These are phyloP conservation scores for Macquaria australasica DNA, from an alignment of 2,113 vertebrate species.

Conservation along the genomic window DNA sequence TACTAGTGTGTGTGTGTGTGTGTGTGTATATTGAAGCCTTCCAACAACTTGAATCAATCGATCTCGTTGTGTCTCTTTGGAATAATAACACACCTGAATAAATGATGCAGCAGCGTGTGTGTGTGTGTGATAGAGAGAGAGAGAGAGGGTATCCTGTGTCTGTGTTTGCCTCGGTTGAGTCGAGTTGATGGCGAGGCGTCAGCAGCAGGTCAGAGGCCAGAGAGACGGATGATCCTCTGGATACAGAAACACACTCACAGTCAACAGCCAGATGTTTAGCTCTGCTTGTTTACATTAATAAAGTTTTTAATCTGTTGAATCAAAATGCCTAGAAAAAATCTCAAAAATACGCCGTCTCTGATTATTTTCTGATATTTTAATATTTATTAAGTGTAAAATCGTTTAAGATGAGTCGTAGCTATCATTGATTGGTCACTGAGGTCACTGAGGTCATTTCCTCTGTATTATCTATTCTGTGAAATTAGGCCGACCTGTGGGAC, in stretches of 20 bases:
- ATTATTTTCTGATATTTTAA: background rate
- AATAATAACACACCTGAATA: conserved; percentile 26
- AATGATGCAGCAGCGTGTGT: conserved; percentile 4
- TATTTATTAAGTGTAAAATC: no score
- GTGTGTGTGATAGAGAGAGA: no score
- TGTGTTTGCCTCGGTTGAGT: background rate
- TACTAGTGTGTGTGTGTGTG: background rate
- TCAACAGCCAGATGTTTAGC: no score
- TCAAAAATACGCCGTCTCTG: background rate
- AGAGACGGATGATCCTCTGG: conserved; percentile 6
- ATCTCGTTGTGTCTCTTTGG: conserved; percentile 4
- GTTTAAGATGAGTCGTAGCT: no score
- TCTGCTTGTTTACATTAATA: background rate
- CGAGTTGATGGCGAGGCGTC: background rate
- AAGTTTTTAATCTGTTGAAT: background rate
- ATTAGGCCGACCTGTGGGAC: no score
- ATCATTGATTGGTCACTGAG: background rate
- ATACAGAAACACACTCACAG: conserved; percentile 5
- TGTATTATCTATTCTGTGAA: background rate
- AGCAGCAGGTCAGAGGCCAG: conserved; percentile 29
- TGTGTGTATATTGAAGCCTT: background rate
- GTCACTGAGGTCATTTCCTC: background rate
- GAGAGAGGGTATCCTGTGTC: conserved; percentile 7
- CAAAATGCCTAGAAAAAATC: background rate
- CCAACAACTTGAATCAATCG: background rate